A percentile compares a stretch with the other conserved stretches of the same genome.
phyloP scores from a whole-genome alignment of 2,113 vertebrate species.

The Cromileptes altivelis region DNA sequence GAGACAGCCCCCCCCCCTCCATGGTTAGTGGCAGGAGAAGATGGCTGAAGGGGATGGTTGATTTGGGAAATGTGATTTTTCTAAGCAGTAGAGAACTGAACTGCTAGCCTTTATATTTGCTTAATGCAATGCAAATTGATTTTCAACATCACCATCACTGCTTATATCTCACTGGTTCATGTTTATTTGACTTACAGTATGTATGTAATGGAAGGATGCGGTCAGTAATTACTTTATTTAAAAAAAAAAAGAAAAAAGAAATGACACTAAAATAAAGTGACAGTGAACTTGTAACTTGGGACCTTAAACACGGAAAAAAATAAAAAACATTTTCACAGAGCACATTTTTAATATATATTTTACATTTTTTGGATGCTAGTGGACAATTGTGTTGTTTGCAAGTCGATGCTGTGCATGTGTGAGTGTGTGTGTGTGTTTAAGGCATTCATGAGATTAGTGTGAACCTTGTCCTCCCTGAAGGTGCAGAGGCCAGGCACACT shows the following conservation, averaged over 20 bases:
- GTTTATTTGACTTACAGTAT: conserved; percentile 70
- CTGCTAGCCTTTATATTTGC: conserved; percentile 70
- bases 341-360: conserved; percentile 20
- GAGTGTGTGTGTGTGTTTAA: conserved; percentile 29
- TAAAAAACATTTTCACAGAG: background rate
- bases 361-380: background rate
- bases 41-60: conserved; percentile 65
- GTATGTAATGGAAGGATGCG: conserved; percentile 46
- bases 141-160: conserved; percentile 71
- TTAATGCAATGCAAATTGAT: conserved; percentile 82
- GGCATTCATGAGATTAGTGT: conserved; percentile 74
- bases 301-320: conserved; percentile 20
- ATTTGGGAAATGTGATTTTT: conserved; percentile 82
- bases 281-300: conserved; percentile 42
- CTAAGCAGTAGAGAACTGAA: conserved; percentile 67
- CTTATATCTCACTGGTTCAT: conserved; percentile 65
- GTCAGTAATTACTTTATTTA: conserved; percentile 55
- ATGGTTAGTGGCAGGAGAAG: conserved; percentile 44
- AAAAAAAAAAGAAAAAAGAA: conserved; percentile 28
- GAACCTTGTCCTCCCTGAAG: conserved; percentile 71
- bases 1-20: conserved; percentile 46
- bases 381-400: conserved; percentile 40
- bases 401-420: conserved; percentile 39
- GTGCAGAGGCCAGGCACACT: conserved; percentile 78
- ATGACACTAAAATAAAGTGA: conserved; percentile 48